A percentile compares a stretch with the other conserved stretches of the same genome.
phyloP scores from a whole-genome alignment of 2,113 vertebrate species.

The Columbina picui region DNA sequence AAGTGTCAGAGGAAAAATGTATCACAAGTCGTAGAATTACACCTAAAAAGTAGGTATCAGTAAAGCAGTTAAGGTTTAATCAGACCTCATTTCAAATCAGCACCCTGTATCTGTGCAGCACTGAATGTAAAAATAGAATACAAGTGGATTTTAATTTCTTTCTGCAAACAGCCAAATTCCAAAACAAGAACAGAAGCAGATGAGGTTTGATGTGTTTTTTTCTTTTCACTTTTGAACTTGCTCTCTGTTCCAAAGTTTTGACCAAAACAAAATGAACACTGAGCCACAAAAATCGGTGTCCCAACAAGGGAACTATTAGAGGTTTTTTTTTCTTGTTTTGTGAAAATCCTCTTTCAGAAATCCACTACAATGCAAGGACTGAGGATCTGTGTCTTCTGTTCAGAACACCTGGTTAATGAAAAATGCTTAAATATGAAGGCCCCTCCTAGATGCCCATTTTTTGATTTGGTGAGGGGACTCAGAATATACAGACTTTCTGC shows the following conservation, averaged over 20 bases:
- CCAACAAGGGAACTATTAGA: neutral
- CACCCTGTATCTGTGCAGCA: neutral
- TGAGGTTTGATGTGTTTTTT: neutral
- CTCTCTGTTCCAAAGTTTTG: neutral
- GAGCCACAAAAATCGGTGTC: neutral
- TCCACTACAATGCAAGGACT: neutral
- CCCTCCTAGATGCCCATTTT: neutral
- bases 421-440: neutral
- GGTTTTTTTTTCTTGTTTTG: neutral
- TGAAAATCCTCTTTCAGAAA: neutral
- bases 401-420: neutral
- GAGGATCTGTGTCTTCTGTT: neutral
- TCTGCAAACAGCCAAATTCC: neutral
- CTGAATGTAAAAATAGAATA: neutral
- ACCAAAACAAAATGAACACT: neutral
- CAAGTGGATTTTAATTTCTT: neutral
- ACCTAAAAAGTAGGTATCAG: neutral
- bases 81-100: neutral
- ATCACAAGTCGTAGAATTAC: neutral
- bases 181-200: neutral
- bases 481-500: neutral
- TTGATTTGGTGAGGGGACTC: neutral
- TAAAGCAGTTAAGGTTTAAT: neutral
- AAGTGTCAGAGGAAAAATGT: neutral
- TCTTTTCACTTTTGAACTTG: neutral